phyloP scores from a whole-genome alignment of 92 coral and sea anemone genomes.

The Porites divaricata region DNA sequence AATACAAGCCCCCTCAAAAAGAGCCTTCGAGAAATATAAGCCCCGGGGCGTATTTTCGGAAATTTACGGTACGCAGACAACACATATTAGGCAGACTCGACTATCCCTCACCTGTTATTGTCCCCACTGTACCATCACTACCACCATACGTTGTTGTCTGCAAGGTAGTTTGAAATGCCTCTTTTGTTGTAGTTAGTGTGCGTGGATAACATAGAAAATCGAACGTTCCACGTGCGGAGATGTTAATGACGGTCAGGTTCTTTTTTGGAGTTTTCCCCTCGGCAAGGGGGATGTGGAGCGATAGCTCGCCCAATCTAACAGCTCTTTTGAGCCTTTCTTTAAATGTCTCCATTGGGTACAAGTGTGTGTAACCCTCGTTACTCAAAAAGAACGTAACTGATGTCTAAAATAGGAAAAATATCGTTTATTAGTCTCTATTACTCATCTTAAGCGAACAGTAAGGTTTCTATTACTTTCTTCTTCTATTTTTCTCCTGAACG shows the following conservation, averaged over 20 bases:
- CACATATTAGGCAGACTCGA: background rate
- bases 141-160: background rate
- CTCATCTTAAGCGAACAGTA: background rate
- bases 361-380: slow-evolving; percentile 24
- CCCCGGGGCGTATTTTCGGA: too few species aligned
- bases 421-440: background rate
- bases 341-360: slow-evolving; percentile 16
- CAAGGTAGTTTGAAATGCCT: background rate
- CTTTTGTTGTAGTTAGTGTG: background rate
- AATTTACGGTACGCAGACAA: background rate
- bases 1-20: too few species aligned
- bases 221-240: slow-evolving; percentile 12
- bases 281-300: slow-evolving; percentile 9
- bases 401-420: background rate
- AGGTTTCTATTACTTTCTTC: too few species aligned
- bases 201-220: slow-evolving; percentile 27
- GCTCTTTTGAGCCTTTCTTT: slow-evolving; percentile 17
- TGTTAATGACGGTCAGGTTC: slow-evolving; percentile 9
- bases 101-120: background rate
- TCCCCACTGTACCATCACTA: background rate
- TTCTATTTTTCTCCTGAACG: too few species aligned
- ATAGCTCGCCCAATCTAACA: slow-evolving; percentile 3
- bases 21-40: too few species aligned
- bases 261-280: background rate
- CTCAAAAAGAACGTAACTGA: slow-evolving; percentile 20